A percentile compares a stretch with the other conserved stretches of the same genome.
Evolutionary conservation across 1,140 invertebrate genomes (phyloP).

Genomic region (Ectropis grisescens): DNA sequence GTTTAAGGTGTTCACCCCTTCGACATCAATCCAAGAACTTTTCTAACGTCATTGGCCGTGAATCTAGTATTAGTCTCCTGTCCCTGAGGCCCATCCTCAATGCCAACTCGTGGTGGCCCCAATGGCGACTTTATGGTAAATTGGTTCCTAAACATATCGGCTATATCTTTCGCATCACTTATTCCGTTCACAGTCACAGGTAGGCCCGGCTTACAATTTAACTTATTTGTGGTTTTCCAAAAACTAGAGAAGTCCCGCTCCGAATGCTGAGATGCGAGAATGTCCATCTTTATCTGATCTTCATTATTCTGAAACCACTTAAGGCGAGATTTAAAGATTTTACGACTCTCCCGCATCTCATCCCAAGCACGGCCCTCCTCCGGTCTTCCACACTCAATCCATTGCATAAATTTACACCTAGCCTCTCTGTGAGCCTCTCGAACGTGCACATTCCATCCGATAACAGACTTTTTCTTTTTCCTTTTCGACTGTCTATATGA

Average conservation of each 20-base stretch:
- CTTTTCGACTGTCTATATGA: not conserved
- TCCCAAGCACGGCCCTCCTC: not conserved
- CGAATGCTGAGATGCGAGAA: constrained; percentile 6
- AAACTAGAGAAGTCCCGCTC: constrained; percentile 13
- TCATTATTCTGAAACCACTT: constrained; percentile 18
- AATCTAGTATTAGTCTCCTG: constrained; percentile 3
- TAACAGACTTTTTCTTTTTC: not conserved
- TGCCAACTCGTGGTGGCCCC: not conserved
- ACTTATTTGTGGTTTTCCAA: constrained; percentile 1
- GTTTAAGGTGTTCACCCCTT: constrained; percentile 14
- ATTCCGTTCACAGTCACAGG: constrained; percentile 7
- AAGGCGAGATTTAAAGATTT: constrained; percentile 14
- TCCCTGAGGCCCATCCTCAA: constrained; percentile 1
- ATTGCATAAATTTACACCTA: not conserved
- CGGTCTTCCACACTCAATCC: not conserved
- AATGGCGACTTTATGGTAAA: constrained; percentile 12
- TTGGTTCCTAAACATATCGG: constrained; percentile 10
- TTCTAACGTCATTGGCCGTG: constrained; percentile 2
- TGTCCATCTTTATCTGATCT: constrained; percentile 19
- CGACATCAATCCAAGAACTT: constrained; percentile 8
- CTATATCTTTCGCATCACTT: constrained; percentile 4
- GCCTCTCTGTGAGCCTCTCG: not conserved
- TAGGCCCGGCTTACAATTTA: constrained; percentile 4
- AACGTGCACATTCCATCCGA: constrained; percentile 1
- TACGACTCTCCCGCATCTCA: constrained; percentile 2